Evolutionary conservation across 2,888 invertebrate genomes (phyloP), one percentile per base, ranked within the genome.

Genomic region (Orchesella flavescens): DNA sequence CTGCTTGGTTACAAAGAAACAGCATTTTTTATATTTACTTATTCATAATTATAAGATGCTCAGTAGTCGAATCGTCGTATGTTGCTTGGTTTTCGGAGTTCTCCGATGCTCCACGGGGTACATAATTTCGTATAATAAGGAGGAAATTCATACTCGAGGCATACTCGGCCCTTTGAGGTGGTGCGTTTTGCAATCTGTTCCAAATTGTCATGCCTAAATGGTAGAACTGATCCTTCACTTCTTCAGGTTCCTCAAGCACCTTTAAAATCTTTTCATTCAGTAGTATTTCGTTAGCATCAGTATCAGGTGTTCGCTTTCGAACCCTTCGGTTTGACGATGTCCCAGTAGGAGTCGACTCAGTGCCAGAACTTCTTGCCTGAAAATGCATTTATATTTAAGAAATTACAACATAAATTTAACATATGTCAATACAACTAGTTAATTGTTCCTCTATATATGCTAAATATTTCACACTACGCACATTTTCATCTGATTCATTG

Each of bases 221-320:
- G n/a, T n/a, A n/a, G 19, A 49, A 46, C 13, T 46, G 7, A 15
- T 78, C 78, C 24, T 59, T 43, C 0, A 5, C 17, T 43, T 77
- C 43, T 10, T 46, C 69, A 5, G 78, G 53, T 2, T 71, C 43
- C 24, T 71, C 43, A 1, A 78, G 61, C 4, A 78, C 23, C 49
- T 78, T 61, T 0, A 78, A 3, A 12, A 78, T 78, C 3, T 59
- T 34, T 12, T 75, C 74, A 63, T 61, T 44, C 1, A 69, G 4
- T 4, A 59, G 17, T n/a, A 21, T 13, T 12, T 61, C 63, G 23
- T 21, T 24, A 5, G 10, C 49, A 19, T 59, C 46, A 57, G 17
- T 1, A n/a, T n/a, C n/a, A n/a, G n/a, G n/a, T 43, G n/a, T 63
- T 13, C 46, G 21, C 23, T 59, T 72, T 24, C 23, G 1, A 7